Evolutionary conservation across 2,113 vertebrate species (phyloP), one percentile per base, ranked within the genome.

Genomic region (Herpetotheres cachinnans): DNA sequence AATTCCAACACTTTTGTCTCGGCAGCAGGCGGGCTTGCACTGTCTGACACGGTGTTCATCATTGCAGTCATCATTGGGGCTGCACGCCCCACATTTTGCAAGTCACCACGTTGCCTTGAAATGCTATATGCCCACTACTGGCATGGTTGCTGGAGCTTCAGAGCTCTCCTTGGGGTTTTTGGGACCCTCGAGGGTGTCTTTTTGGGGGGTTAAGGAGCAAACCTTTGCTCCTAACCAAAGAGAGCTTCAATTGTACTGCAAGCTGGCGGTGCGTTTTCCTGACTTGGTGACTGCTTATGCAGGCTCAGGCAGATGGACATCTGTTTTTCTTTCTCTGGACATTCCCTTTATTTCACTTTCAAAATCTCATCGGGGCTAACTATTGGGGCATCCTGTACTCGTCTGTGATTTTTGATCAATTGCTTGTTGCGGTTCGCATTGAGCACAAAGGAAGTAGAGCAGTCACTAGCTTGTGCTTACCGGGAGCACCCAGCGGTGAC

Each of bases 101-200:
- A 80, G 38, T 47, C 77, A 14, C 18, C 40, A 2, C 5, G 1
- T 12, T 40, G 47, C 25, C 47, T 16, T 32, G 61, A 56, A 46
- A 20, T 10, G 42, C 34, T 55, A 26, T 16, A 5, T 1, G 3
- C 2, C 20, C 3, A 1, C n/a, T 44, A 9, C 32, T 44, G 54
- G 26, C 11, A 16, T 5, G 15, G 9, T 1, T 55, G 4, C 13
- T 85, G 89, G 55, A 73, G 66, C 26, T 62, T 71, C 44, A 80
- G 34, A 52, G 38, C 16, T 90, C 58, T 90, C 15, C 36, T 40
- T 55, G 24, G 44, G 10, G 4, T 3, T 49, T 80, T 34, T 49
- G 16, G 18, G 42, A 85, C 6, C 15, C 24, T 50, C 7, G 6
- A 4, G 13, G 21, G 6, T n/a, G 8, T 32, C 21, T 49, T 61